phyloP scores from a whole-genome alignment of 2,113 vertebrate species.

The Ictidomys tridecemlineatus region DNA sequence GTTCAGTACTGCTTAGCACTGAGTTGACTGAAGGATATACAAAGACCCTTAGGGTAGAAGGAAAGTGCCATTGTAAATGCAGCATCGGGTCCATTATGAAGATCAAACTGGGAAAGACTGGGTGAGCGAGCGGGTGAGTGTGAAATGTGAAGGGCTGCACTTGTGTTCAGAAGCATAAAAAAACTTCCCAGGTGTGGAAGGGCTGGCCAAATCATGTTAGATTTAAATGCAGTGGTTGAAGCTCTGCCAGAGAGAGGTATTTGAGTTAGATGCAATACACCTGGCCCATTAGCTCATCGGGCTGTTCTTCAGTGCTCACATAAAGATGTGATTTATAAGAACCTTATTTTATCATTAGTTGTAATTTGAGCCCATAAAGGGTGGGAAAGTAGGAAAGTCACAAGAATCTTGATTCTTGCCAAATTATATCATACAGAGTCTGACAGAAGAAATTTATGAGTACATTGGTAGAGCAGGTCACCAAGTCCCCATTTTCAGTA shows the following conservation, averaged over 20 bases:
- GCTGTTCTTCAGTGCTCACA: conserved; percentile 35
- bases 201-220: conserved; percentile 48
- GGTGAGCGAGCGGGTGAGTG: not conserved
- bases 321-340: conserved; percentile 67
- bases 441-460: conserved; percentile 36
- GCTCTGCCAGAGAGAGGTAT: not conserved
- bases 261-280: conserved; percentile 37
- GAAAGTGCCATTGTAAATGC: conserved; percentile 32
- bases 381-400: conserved; percentile 46
- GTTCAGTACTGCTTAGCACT: not conserved
- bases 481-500: not conserved
- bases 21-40: not conserved
- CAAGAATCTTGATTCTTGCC: conserved; percentile 2
- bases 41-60: conserved; percentile 1
- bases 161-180: conserved; percentile 64
- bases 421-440: conserved; percentile 1
- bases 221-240: conserved; percentile 53
- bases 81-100: conserved; percentile 53
- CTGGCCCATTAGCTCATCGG: conserved; percentile 68
- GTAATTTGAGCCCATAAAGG: conserved; percentile 15
- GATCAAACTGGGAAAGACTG: not conserved
- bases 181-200: conserved; percentile 23
- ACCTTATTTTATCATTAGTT: conserved; percentile 56
- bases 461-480: not conserved
- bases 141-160: not conserved